phyloP scores from a whole-genome alignment of 2,888 invertebrate species.

The Lithodes maja region DNA sequence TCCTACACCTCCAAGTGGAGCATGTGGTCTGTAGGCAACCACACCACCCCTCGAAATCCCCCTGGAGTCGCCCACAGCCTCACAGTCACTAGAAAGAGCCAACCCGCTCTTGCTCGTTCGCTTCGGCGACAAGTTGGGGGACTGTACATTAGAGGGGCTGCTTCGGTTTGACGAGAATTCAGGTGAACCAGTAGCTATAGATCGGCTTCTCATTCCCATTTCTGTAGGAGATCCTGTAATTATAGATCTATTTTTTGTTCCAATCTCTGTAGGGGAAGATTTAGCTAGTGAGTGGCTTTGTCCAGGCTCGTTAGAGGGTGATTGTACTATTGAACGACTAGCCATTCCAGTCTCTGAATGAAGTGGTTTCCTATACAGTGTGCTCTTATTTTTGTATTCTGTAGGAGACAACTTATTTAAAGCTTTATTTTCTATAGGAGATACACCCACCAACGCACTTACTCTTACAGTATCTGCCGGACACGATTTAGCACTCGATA shows the following conservation, averaged over 20 bases:
- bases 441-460: background rate
- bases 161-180: background rate
- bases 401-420: background rate
- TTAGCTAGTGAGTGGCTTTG: background rate
- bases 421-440: background rate
- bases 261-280: background rate
- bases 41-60: background rate
- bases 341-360: background rate
- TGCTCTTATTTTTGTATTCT: background rate
- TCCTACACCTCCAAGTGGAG: background rate
- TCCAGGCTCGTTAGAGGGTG: background rate
- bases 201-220: background rate
- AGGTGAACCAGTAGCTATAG: background rate
- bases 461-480: background rate
- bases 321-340: background rate
- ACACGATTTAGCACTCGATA: background rate
- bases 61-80: background rate
- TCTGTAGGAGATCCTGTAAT: background rate
- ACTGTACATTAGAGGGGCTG: background rate
- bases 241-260: background rate
- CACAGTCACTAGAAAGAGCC: background rate
- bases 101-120: conserved; percentile 3
- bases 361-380: background rate
- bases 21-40: background rate
- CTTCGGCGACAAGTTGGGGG: background rate